A percentile compares a stretch with the other conserved stretches of the same genome.
These are phyloP conservation scores for Elachura formosa DNA, from an alignment of 2,113 vertebrate genomes.

Conservation along the genomic window DNA sequence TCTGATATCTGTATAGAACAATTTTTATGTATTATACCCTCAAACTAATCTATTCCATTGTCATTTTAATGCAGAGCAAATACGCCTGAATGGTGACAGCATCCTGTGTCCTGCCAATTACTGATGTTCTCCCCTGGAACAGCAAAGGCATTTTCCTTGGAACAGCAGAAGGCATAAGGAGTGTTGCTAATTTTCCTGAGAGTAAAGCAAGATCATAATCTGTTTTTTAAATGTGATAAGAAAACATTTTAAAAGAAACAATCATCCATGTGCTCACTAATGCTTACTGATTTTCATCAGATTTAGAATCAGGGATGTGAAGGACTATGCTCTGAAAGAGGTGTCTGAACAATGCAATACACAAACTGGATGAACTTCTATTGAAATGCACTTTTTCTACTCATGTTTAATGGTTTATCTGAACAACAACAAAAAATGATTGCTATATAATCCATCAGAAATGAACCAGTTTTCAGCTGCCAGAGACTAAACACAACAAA, in stretches of 20 bases:
- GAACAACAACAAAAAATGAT: neutral
- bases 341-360: neutral
- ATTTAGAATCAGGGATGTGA: neutral
- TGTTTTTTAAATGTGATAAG: neutral
- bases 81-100: neutral
- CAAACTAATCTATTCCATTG: constrained; percentile 20
- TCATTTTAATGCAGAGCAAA: constrained; percentile 4
- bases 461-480: neutral
- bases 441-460: neutral
- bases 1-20: constrained; percentile 25
- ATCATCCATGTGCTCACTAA: neutral
- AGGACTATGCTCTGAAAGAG: neutral
- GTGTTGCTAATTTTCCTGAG: neutral
- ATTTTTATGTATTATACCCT: constrained; percentile 1
- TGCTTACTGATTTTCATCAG: neutral
- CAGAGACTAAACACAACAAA: neutral
- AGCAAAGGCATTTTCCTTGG: neutral
- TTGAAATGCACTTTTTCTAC: neutral
- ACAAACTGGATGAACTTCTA: neutral
- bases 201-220: neutral
- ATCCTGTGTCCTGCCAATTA: neutral
- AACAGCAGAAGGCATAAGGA: neutral
- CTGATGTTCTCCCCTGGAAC: neutral
- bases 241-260: neutral
- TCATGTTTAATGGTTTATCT: neutral